Base-by-base conservation (phyloP, 2,888 invertebrate genomes). In the Lasioglossum marginatum region DNA sequence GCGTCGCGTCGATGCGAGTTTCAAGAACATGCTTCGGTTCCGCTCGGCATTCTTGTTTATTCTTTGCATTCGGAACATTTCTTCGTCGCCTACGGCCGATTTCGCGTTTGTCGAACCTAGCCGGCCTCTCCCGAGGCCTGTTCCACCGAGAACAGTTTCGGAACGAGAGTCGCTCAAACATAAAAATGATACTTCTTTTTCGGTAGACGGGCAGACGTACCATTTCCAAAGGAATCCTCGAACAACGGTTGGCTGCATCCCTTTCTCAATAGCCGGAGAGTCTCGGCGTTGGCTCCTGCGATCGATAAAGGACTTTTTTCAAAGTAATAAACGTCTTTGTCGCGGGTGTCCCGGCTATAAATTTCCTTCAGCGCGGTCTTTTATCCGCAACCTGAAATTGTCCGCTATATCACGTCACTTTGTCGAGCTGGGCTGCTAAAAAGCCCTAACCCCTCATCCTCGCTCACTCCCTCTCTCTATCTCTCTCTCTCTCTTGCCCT, bases 271-370 rank as follows among this genome's bases (percentile, higher is more conserved):
- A 23, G n/a, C 48, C 19, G 48, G 31, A 3, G 40, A 40, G 37
- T 1, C 66, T 72, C 66, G 31, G 12, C 40, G 23, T 10, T 34
- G 68, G 37, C 23, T 34, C 23, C 68, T 34, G n/a, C 70, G 76
- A 83, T 79, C 85, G 79, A 83, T 73, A 60, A 72, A 34, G n/a
- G 72, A 73, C 48, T 66, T 83, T 63, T 77, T 76, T 12, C 37
- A 40, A 34, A 83, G 71, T 75, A 75, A 57, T 77, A 68, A 74
- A 63, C 60, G 43, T 68, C 23, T 71, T 60, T 72, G 43, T 79
- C 75, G 76, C 37, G 72, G 48, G 16, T 37, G 34, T 70, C 37
- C 1, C 6, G 31, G 57, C 70, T 63, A 76, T 76, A 76, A 76
- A 78, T 76, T 79, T 83, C 57, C 71, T 48, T 66, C 10, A 37